Evolutionary conservation across 2,797 vertebrate species (phyloP).

Genomic region (Peromyscus attwateri): DNA sequence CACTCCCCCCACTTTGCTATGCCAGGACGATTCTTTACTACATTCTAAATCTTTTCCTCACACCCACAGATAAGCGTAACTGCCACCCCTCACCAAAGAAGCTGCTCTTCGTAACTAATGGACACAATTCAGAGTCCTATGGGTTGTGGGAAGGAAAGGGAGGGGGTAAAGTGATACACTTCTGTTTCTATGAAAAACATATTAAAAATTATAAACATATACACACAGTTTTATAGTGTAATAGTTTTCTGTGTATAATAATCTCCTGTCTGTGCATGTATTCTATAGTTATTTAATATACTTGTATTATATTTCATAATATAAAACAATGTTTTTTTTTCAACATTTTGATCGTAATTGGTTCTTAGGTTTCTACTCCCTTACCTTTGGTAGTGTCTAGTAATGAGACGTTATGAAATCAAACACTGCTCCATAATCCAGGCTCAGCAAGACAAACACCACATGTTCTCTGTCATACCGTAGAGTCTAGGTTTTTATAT

Average conservation of each 20-base stretch:
- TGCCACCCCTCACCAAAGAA: not conserved
- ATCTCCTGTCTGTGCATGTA: not conserved
- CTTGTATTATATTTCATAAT: conserved; percentile 44
- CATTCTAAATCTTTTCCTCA: not conserved
- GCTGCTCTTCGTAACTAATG: not conserved
- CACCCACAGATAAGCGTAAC: not conserved
- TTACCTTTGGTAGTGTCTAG: not conserved
- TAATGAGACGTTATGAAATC: conserved; percentile 28
- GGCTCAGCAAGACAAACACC: not conserved
- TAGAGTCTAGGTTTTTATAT: not conserved
- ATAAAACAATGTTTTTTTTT: conserved; percentile 29
- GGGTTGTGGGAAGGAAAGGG: not conserved
- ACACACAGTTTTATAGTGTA: not conserved
- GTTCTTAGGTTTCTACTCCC: conserved; percentile 12
- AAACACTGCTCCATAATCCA: not conserved
- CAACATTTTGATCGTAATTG: conserved; percentile 32
- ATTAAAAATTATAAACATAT: conserved; percentile 1
- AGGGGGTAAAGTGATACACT: not conserved
- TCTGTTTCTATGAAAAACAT: not conserved
- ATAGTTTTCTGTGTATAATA: not conserved
- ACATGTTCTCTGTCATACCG: not conserved
- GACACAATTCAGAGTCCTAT: not conserved
- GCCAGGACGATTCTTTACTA: not conserved
- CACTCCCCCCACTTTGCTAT: not conserved
- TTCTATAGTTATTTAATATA: conserved; percentile 17